Percentiles rank a stretch among this genome's conserved stretches.
These are phyloP conservation scores for Cheiracanthium punctorium DNA, from an alignment of 2,888 invertebrate species.

Conservation along the genomic window DNA sequence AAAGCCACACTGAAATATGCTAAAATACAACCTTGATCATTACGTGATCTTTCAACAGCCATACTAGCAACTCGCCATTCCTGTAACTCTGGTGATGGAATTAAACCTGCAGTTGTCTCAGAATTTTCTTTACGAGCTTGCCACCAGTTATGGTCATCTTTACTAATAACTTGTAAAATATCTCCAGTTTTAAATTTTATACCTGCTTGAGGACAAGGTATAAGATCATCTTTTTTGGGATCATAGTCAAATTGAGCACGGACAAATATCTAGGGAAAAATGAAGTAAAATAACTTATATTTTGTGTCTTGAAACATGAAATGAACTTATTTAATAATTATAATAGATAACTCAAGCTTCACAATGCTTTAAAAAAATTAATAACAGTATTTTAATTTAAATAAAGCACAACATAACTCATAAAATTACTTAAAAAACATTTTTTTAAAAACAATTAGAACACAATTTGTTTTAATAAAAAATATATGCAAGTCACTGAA, in stretches of 20 bases:
- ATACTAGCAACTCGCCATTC: slow-evolving; percentile 95
- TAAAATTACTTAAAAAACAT: no score
- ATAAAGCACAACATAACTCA: no score
- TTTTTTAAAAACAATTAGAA: no score
- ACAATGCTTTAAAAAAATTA: no score
- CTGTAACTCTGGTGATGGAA: slow-evolving; percentile 98
- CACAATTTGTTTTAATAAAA: no score
- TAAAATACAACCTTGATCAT: slow-evolving; percentile 64
- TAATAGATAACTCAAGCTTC: no score
- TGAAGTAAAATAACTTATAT: no score
- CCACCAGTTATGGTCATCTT: slow-evolving; percentile 99
- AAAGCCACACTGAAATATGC: no score
- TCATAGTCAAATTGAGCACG: slow-evolving; percentile 99
- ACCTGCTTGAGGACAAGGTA: slow-evolving; percentile 99
- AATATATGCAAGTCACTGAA: no score
- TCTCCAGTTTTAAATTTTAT: slow-evolving; percentile 92
- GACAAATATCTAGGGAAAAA: slow-evolving; percentile 85
- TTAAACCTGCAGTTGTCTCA: slow-evolving; percentile 95
- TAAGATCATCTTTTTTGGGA: slow-evolving; percentile 97
- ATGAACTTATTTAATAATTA: no score
- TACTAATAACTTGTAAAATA: slow-evolving; percentile 91
- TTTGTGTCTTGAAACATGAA: no score
- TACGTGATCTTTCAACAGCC: slow-evolving; percentile 68
- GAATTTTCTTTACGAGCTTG: slow-evolving; percentile 86
- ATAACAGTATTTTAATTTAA: no score